A percentile compares a stretch with the other conserved stretches of the same genome.
phyloP scores from a whole-genome alignment of 2,113 vertebrate genomes.

The Callocephalon fimbriatum region DNA sequence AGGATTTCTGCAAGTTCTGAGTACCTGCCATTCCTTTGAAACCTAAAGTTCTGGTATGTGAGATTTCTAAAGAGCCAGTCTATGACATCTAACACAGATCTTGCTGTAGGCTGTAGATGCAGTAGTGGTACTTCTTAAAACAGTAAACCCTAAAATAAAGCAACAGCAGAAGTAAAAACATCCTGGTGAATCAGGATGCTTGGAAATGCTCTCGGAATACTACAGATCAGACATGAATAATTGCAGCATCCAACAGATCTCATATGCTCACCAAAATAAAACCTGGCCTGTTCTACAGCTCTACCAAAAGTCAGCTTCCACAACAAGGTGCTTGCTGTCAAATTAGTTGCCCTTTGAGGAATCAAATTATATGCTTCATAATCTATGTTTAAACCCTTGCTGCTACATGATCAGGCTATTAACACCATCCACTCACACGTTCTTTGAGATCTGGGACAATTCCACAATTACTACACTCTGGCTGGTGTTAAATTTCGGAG shows the following conservation, averaged over 20 bases:
- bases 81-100: background rate
- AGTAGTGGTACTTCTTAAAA: background rate
- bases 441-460: slow-evolving; percentile 33
- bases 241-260: background rate
- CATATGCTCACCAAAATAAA: background rate
- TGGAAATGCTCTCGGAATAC: background rate
- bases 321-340: background rate
- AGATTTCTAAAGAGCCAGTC: background rate
- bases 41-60: background rate
- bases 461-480: background rate
- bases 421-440: slow-evolving; percentile 23
- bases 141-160: background rate
- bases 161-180: background rate
- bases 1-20: background rate
- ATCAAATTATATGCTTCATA: background rate
- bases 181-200: background rate
- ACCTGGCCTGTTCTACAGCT: background rate
- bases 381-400: slow-evolving; percentile 15
- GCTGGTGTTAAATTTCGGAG: background rate
- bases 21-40: background rate
- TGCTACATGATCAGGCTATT: slow-evolving; percentile 32
- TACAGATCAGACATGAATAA: background rate
- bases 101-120: background rate
- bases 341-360: background rate
- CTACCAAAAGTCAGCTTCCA: background rate